These are phyloP conservation scores for Apodemia mormo DNA, from an alignment of 2,888 invertebrate genomes.

Conservation along the genomic window DNA sequence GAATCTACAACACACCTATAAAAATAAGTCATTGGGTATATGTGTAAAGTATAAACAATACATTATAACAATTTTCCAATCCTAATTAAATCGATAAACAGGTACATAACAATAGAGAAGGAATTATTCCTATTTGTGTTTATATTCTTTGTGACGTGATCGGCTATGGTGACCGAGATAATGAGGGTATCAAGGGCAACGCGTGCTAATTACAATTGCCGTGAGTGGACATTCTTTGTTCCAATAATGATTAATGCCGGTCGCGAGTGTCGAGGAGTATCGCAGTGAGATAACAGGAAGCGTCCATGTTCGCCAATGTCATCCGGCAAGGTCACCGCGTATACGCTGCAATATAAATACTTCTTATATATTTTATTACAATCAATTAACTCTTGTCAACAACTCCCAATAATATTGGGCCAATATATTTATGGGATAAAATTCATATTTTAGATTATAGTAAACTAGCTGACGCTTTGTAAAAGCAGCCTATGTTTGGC, in stretches of 20 bases:
- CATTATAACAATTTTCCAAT: too few species aligned
- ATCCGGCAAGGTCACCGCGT: constrained; percentile 56
- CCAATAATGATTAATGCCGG: constrained; percentile 78
- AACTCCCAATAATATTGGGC: too few species aligned
- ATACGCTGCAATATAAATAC: constrained; percentile 4
- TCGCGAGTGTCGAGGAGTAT: constrained; percentile 69
- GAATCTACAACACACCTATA: too few species aligned
- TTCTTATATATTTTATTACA: constrained; percentile 8
- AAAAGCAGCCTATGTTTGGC: too few species aligned
- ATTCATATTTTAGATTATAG: too few species aligned
- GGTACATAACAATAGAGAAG: constrained; percentile 57
- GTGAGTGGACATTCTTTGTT: constrained; percentile 82
- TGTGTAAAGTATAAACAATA: too few species aligned
- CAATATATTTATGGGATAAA: too few species aligned
- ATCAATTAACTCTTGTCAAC: too few species aligned
- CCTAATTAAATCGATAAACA: too few species aligned
- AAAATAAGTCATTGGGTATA: too few species aligned
- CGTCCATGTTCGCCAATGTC: constrained; percentile 74
- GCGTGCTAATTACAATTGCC: constrained; percentile 80
- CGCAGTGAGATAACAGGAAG: constrained; percentile 79
- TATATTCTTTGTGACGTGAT: constrained; percentile 68
- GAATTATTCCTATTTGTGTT: constrained; percentile 65
- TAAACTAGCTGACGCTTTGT: too few species aligned
- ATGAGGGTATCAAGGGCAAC: constrained; percentile 57
- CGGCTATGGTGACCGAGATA: constrained; percentile 63